Evolutionary conservation across 2,888 invertebrate species (phyloP), one percentile per base, ranked within the genome.

Genomic region (Brachynemurus nebulosus): DNA sequence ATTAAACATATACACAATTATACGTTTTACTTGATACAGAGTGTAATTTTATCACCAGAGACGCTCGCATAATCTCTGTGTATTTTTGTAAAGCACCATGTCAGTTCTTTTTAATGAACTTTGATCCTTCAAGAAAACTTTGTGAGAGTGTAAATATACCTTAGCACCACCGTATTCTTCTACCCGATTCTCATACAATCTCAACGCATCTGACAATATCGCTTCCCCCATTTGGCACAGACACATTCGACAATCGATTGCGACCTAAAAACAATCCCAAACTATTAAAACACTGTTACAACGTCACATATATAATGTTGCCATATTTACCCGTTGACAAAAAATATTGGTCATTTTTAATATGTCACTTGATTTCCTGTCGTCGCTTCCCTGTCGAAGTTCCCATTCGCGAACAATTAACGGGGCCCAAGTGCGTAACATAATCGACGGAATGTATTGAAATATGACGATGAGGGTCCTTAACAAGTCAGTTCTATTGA

Each of bases 81-180:
- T n/a, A n/a, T n/a, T n/a, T n/a, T n/a, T n/a, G n/a, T n/a, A n/a
- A n/a, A n/a, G n/a, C n/a, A n/a, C n/a, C n/a, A n/a, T n/a, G n/a
- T n/a, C n/a, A n/a, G n/a, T n/a, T n/a, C n/a, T n/a, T n/a, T n/a
- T n/a, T n/a, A n/a, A n/a, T n/a, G n/a, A n/a, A n/a, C n/a, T n/a
- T n/a, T n/a, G n/a, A n/a, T n/a, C n/a, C n/a, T n/a, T n/a, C n/a
- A n/a, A n/a, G n/a, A n/a, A n/a, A n/a, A n/a, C n/a, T n/a, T n/a
- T n/a, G n/a, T n/a, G n/a, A n/a, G n/a, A n/a, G n/a, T n/a, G n/a
- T n/a, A n/a, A n/a, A n/a, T n/a, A n/a, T 30, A 37, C 37, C 12
- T 37, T 37, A 20, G 20, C 2, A 11, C 37, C 37, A 4, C 37
- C 37, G 20, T 19, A 19, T 20, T 37, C 37, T 37, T 37, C 37